phyloP scores from a whole-genome alignment of 2,888 invertebrate species.

The Philonicus albiceps region DNA sequence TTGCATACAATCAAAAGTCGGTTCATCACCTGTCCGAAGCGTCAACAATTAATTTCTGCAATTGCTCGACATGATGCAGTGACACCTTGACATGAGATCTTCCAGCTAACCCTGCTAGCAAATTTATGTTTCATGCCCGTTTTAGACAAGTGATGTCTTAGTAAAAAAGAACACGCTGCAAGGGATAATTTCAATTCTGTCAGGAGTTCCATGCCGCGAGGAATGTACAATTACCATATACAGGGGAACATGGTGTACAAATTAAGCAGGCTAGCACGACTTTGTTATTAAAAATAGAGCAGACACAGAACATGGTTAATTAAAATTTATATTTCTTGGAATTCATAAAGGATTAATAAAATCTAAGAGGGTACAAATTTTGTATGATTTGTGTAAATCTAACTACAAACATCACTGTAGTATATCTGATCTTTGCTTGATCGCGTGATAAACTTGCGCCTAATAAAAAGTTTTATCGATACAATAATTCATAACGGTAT shows the following conservation, averaged over 20 bases:
- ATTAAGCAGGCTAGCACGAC: neutral
- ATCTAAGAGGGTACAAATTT: neutral
- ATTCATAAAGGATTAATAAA: neutral
- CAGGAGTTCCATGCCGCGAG: neutral
- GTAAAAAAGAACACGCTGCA: neutral
- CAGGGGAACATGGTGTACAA: neutral
- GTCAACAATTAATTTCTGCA: constrained; percentile 28
- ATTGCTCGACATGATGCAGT: constrained; percentile 2
- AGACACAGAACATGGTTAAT: neutral
- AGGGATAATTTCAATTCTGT: neutral
- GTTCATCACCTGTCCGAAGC: constrained; percentile 20
- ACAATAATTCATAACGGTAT: neutral
- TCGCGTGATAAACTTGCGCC: neutral
- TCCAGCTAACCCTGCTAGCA: neutral
- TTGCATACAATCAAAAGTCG: constrained; percentile 18
- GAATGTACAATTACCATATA: neutral
- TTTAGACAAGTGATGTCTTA: neutral
- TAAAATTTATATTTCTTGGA: neutral
- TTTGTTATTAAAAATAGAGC: neutral
- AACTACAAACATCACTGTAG: neutral
- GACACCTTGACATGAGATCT: constrained; percentile 24
- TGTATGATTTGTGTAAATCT: neutral
- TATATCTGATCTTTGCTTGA: neutral
- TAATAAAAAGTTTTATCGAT: neutral
- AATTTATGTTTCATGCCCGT: neutral